Percentiles rank a stretch among this genome's conserved stretches.
phyloP scores from a whole-genome alignment of 2,113 vertebrate species.

The Cheilinus undulatus region DNA sequence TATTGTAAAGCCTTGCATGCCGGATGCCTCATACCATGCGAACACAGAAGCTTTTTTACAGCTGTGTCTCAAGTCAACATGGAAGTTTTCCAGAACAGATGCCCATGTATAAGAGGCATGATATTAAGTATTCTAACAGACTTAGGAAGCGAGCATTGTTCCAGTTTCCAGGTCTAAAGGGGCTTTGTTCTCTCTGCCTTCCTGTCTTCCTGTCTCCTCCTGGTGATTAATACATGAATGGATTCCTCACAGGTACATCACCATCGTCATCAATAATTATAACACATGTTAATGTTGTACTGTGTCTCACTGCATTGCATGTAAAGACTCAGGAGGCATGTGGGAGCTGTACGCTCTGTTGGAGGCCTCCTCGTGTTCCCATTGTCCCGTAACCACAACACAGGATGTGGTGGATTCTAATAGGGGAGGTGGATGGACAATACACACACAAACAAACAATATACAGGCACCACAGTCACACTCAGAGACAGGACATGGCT shows the following conservation, averaged over 20 bases:
- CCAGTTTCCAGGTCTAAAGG: conserved; percentile 12
- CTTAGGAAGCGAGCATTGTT: conserved; percentile 7
- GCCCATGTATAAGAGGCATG: not conserved
- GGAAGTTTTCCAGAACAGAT: conserved; percentile 19
- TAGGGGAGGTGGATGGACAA: conserved; percentile 44
- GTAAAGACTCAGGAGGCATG: conserved; percentile 67
- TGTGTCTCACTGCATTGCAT: conserved; percentile 39
- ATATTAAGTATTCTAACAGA: conserved; percentile 29
- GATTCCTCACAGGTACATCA: conserved; percentile 30
- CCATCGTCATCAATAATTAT: conserved; percentile 27
- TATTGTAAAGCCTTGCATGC: not conserved
- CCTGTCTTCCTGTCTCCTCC: conserved; percentile 19
- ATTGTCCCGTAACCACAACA: conserved; percentile 71
- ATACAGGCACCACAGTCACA: conserved; percentile 16
- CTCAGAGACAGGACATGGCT: conserved; percentile 57
- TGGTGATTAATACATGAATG: conserved; percentile 33
- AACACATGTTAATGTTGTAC: not conserved
- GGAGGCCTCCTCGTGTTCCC: conserved; percentile 53
- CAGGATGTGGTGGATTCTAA: conserved; percentile 79
- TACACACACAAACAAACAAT: conserved; percentile 42
- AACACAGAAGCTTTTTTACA: conserved; percentile 13
- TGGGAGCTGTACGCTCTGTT: conserved; percentile 53
- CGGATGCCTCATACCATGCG: not conserved
- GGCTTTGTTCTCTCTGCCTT: not conserved
- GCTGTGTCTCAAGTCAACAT: conserved; percentile 3